Evolutionary conservation across 1,140 invertebrate genomes (phyloP).

Genomic region (Musca domestica): DNA sequence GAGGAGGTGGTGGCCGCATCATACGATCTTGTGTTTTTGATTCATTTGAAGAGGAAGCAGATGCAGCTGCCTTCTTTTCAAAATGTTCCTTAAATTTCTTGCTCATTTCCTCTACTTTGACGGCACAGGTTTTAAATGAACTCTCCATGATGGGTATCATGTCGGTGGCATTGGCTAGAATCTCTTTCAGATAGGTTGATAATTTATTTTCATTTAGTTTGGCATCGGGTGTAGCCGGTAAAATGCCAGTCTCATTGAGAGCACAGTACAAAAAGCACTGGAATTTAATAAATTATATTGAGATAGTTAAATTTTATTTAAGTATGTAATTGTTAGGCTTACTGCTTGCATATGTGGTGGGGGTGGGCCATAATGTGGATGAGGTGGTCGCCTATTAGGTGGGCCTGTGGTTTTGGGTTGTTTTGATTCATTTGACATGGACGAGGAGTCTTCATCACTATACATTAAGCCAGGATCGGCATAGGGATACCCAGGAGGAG

Average conservation of each 20-base stretch:
- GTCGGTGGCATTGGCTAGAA: not conserved
- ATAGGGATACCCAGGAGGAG: not conserved
- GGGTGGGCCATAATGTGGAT: not conserved
- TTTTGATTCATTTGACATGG: too few relatives aligned
- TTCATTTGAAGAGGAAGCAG: not conserved
- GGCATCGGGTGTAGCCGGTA: not conserved
- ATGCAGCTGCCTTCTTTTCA: not conserved
- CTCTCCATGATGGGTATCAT: not conserved
- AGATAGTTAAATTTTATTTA: not conserved
- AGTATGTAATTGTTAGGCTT: not conserved
- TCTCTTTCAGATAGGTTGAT: not conserved
- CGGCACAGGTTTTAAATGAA: not conserved
- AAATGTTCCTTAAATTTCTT: not conserved
- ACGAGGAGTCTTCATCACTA: not conserved
- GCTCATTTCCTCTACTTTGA: not conserved
- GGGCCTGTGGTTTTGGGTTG: too few relatives aligned
- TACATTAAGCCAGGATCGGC: not conserved
- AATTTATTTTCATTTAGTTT: conserved; percentile 6
- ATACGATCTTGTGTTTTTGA: not conserved
- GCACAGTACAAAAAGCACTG: conserved; percentile 3
- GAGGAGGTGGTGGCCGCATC: not conserved
- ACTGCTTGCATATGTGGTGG: not conserved
- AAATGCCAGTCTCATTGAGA: not conserved
- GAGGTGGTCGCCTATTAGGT: too few relatives aligned
- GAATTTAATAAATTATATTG: not conserved